Evolutionary conservation across 1,140 invertebrate species (phyloP).

Genomic region (Idris sp.): DNA sequence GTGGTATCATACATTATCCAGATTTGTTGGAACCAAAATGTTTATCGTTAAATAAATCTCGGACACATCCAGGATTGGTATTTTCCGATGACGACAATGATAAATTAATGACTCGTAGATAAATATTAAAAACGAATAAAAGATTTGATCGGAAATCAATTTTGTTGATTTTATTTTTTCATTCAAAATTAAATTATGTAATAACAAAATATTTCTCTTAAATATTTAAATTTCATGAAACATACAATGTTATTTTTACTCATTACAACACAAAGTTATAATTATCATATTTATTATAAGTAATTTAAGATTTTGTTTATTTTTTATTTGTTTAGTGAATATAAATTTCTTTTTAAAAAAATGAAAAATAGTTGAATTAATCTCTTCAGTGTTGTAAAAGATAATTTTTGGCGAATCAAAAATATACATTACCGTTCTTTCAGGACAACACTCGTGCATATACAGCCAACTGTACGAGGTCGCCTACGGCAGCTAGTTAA

Average conservation of each 20-base stretch:
- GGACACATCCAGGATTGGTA: conserved; percentile 13
- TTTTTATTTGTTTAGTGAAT: no score
- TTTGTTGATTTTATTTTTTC: no score
- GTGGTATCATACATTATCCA: conserved; percentile 24
- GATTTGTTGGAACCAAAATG: conserved; percentile 18
- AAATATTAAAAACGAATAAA: conserved; percentile 1
- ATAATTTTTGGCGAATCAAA: conserved; percentile 33
- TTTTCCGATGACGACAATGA: neutral
- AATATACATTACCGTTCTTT: conserved; percentile 34
- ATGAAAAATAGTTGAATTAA: conserved; percentile 34
- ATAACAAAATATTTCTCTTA: no score
- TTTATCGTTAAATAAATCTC: conserved; percentile 38
- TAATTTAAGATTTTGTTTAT: no score
- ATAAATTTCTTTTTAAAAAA: neutral
- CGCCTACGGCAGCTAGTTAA: conserved; percentile 48
- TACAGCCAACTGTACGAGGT: conserved; percentile 24
- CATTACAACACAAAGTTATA: no score
- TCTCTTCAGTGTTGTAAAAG: conserved; percentile 25
- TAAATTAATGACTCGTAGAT: conserved; percentile 2
- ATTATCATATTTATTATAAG: no score
- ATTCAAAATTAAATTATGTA: no score
- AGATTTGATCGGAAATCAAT: no score
- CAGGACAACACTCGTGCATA: conserved; percentile 12
- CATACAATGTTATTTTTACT: no score
- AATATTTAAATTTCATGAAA: no score